Evolutionary conservation across 2,113 vertebrate species (phyloP).

Genomic region (Oenanthe oenanthe): DNA sequence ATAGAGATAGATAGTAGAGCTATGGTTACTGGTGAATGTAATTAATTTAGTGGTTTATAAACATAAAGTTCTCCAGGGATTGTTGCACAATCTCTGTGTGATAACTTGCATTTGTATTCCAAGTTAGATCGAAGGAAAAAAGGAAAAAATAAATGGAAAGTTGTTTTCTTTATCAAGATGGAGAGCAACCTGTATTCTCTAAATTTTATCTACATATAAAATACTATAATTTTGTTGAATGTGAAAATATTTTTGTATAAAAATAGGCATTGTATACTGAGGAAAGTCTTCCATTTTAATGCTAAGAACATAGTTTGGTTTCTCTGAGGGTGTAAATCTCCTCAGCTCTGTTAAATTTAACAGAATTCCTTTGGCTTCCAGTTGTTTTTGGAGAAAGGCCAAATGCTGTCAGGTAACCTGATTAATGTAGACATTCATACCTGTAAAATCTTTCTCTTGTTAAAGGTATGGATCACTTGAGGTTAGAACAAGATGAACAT

Average conservation of each 20-base stretch:
- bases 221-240: background rate
- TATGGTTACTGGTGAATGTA: background rate
- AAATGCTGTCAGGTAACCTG: background rate
- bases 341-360: background rate
- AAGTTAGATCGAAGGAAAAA: background rate
- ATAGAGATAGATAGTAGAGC: background rate
- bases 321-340: background rate
- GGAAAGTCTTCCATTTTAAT: background rate
- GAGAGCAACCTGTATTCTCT: background rate
- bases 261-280: background rate
- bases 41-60: background rate
- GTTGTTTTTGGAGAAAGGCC: background rate
- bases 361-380: background rate
- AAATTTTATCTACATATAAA: background rate
- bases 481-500: background rate
- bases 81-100: background rate
- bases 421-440: background rate
- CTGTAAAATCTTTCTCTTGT: background rate
- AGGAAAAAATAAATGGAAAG: background rate
- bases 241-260: background rate
- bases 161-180: background rate
- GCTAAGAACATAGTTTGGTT: background rate
- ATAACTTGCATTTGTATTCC: background rate
- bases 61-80: background rate
- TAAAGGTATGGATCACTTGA: background rate